Base-by-base conservation (phyloP, 2,113 vertebrate genomes). In the Malurus alboscapulatus region DNA sequence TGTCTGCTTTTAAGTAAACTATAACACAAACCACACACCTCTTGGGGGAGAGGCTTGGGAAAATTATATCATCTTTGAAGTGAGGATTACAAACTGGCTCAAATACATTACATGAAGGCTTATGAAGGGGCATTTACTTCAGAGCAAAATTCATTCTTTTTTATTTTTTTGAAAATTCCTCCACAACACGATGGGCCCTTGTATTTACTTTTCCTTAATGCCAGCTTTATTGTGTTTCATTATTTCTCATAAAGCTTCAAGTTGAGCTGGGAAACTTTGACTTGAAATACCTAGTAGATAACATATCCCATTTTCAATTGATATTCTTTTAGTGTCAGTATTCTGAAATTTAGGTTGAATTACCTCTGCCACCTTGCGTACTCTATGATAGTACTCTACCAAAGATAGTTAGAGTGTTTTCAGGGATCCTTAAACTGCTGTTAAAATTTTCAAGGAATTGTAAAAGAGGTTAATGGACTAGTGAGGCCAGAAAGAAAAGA, bases 1-100 rank as follows among this genome's bases (percentile, higher is more conserved):
- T 91, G 58, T 57, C 36, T 74, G 47, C 81, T 90, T 96, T 77
- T 86, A 92, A 95, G 67, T 88, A 90, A 95, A 93, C 54, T 80
- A 5, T 87, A 38, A 78, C 51, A 81, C 29, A 95, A 96, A 88
- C 87, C 81, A 73, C 81, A 88, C 85, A 91, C 63, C 79, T 96
- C 75, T 95, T 80, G 54, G 90, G 87, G 55, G 71, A 91, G 54
- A 93, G 26, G 21, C n/a, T 89, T 90, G 90, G 76, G 90, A 89
- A 93, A 93, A 93, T 53, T 57, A 12, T 59, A 90, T 73, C 20
- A 34, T 76, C 55, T 90, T 90, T 81, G 87, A 93, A 92, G 75
- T 83, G 22, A 87, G 81, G 53, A 76, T 53, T 96, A 38, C 57
- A 81, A 47, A 61, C 51, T 80, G 67, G 59, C 57, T 91, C 25